Evolutionary conservation across 2,113 vertebrate species (phyloP).

Genomic region (Bungarus multicinctus): DNA sequence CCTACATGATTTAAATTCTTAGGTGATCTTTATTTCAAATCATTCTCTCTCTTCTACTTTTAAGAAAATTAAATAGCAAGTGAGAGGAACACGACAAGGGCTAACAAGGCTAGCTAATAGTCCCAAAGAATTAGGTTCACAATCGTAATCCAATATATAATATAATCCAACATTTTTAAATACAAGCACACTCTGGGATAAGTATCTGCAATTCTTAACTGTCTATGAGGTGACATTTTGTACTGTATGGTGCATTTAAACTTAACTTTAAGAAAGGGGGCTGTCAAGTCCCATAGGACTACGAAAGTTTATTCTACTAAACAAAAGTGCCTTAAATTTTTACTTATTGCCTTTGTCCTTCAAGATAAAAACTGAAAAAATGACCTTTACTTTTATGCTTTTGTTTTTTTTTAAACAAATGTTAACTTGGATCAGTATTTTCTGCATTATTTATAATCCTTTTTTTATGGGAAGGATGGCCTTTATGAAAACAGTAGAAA

Average conservation of each 20-base stretch:
- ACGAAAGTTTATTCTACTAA: slow-evolving; percentile 1
- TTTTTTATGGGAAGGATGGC: slow-evolving; percentile 59
- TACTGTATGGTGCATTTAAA: background rate
- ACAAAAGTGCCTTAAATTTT: slow-evolving; percentile 39
- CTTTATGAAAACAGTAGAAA: slow-evolving; percentile 55
- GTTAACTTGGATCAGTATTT: slow-evolving; percentile 56
- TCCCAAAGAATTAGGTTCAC: background rate
- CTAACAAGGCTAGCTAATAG: background rate
- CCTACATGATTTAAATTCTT: background rate
- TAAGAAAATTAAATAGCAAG: background rate
- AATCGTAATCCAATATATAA: background rate
- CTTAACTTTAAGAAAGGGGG: background rate
- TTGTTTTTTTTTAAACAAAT: slow-evolving; percentile 56
- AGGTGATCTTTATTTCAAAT: background rate
- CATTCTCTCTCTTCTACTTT: background rate
- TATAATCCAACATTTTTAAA: background rate
- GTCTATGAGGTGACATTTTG: slow-evolving; percentile 11
- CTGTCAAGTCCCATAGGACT: background rate
- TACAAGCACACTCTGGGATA: background rate
- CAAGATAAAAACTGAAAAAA: slow-evolving; percentile 59
- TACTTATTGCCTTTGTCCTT: slow-evolving; percentile 26
- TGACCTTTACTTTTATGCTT: slow-evolving; percentile 57
- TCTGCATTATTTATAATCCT: slow-evolving; percentile 53
- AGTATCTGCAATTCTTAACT: background rate
- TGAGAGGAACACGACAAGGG: background rate